Percentiles rank a stretch among this genome's conserved stretches.
Conservation (phyloP, 2,113 vertebrate genomes). For the Nettapus auritus region DNA sequence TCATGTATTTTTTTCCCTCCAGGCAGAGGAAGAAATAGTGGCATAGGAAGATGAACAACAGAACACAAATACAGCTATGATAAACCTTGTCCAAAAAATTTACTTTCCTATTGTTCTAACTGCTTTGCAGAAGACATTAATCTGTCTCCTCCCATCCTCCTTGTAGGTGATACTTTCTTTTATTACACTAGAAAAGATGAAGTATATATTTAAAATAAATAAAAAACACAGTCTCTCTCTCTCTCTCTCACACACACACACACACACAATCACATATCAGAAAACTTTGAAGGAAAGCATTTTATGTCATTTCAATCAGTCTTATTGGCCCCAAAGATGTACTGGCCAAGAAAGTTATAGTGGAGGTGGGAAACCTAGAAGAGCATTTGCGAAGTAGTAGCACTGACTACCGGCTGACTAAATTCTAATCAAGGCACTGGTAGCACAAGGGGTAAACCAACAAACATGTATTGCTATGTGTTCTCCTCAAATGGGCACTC, state of each 20-base stretch:
- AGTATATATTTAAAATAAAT: not conserved
- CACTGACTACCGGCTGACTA: not conserved
- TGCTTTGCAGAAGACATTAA: not conserved
- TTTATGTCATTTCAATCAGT: not conserved
- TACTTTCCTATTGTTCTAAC: not conserved
- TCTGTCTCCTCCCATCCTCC: not conserved
- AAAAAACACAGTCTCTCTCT: not conserved
- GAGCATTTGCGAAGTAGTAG: not conserved
- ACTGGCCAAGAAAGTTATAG: not conserved
- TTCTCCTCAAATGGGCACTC: not conserved
- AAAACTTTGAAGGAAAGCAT: not conserved
- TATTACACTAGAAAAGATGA: not conserved
- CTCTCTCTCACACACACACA: too few species aligned
- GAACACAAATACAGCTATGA: not conserved
- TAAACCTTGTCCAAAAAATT: not conserved
- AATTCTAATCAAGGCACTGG: not conserved
- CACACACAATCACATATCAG: not conserved
- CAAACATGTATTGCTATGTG: rapidly evolving
- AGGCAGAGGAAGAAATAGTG: not conserved
- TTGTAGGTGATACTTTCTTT: not conserved
- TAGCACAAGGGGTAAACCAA: not conserved
- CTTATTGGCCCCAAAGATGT: not conserved
- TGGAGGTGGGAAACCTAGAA: not conserved
- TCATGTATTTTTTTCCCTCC: not conserved
- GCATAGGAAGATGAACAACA: not conserved